These are phyloP conservation scores for Tauraco erythrolophus DNA, from an alignment of 2,113 vertebrate genomes.

Conservation along the genomic window DNA sequence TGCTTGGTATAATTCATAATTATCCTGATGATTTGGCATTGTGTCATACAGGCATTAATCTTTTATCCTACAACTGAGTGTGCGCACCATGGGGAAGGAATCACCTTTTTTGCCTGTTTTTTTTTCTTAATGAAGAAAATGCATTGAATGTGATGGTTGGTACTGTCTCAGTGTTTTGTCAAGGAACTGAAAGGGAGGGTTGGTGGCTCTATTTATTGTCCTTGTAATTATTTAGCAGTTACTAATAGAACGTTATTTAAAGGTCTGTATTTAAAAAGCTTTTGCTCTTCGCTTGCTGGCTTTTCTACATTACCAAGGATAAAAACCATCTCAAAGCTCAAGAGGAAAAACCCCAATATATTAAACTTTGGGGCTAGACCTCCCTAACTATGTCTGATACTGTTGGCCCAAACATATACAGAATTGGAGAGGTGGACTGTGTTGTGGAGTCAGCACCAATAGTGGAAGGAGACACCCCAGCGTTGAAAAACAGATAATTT, in stretches of 20 bases:
- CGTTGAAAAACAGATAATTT: not conserved
- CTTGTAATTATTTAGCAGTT: not conserved
- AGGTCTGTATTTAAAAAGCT: not conserved
- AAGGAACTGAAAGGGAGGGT: not conserved
- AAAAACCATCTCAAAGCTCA: not conserved
- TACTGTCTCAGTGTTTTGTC: not conserved
- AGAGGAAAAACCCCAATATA: not conserved
- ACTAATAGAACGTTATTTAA: not conserved
- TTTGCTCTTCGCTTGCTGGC: not conserved
- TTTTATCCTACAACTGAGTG: not conserved
- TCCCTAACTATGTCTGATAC: not conserved
- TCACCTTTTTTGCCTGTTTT: not conserved
- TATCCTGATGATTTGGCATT: not conserved
- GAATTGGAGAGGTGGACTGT: not conserved
- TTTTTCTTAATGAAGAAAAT: not conserved
- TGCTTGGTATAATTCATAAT: constrained; percentile 1
- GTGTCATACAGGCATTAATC: not conserved
- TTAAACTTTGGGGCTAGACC: not conserved
- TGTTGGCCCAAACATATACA: not conserved
- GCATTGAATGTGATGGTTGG: not conserved
- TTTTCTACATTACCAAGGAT: not conserved
- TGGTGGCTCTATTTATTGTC: not conserved
- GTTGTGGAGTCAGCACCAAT: not conserved
- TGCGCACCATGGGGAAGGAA: not conserved
- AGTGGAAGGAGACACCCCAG: not conserved